Base-by-base conservation (phyloP, 2,888 invertebrate species). In the Branchipolynoe longqiensis region DNA sequence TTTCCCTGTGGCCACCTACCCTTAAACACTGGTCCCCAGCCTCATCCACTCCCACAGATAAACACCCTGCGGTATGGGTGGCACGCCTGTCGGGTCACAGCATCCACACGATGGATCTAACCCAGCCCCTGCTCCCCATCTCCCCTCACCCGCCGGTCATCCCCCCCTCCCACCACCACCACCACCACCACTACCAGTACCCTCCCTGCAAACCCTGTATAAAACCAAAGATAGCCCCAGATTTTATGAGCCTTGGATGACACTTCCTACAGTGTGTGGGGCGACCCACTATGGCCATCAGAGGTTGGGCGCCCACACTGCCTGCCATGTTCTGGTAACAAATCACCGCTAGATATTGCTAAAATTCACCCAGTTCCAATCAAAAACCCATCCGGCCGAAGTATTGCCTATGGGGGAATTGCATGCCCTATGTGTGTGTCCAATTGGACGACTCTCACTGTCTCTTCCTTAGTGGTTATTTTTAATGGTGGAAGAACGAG, bases 11-110 rank as follows among this genome's bases (percentile, higher is more conserved):
- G n/a, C n/a, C n/a, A n/a, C n/a, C n/a, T 3, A 28, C n/a, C 62
- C 3, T 62, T 62, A 62, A 62, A 12, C 36, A 22, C 38, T 69
- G 62, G 62, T 62, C 62, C 62, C 62, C 62, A 28, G 25, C 69
- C 69, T 69, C 69, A 69, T 69, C 69, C 69, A 69, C 69, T 69
- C 38, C 36, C 69, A 69, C 22, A 69, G 69, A 69, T 69, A 69
- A 33, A 69, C 38, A 69, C 69, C 38, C 69, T 3, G 14, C 69
- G 38, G 69, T 69, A 69, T 69, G 38, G 69, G n/a, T 18, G 38
- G 69, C 36, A 33, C 36, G 38, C 69, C 38, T 38, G 69, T 33
- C 69, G 38, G 69, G 69, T 69, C 69, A 69, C 36, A 69, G 69
- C 36, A 69, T 12, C 36, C 36, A 38, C 4, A 1, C 36, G 36